Evolutionary conservation across 2,888 invertebrate species (phyloP), one percentile per base, ranked within the genome.

Genomic region (Strigamia transsilvanica): DNA sequence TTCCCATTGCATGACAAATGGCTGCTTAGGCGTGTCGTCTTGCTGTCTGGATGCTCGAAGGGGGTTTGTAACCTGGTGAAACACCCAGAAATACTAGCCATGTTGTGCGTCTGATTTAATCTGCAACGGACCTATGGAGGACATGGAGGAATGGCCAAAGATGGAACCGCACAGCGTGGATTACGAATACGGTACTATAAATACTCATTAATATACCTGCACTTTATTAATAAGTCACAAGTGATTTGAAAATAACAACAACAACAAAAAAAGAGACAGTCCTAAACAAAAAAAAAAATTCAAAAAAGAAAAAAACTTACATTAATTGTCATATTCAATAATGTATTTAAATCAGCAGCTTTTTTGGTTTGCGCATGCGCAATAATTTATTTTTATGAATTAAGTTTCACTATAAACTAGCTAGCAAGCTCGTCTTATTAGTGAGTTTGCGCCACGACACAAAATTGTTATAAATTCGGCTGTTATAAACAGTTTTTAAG

Each of bases 91-190:
- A 61, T 18, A 0, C 23, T n/a, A 23, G 61, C 18, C 7, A 61
- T 61, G 61, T 61, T 61, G 61, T 61, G 23, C 23, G 21, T 61
- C 23, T 61, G 61, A 61, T 23, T 23, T 23, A 18, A 61, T 61
- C 23, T 18, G 18, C 38, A 61, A 18, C 61, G 61, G 61, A 61
- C 18, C 7, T 34, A 41, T 34, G 41, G 78, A 41, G 42, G 46
- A 38, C n/a, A 80, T 80, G 80, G 80, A 80, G 80, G 38, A n/a
- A 10, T 38, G 46, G 46, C 80, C 80, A 15, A 80, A 42, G 23
- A 80, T 80, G 80, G 80, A 80, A 46, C 42, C 80, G 15, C 80
- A 80, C 41, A 80, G 80, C 46, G 23, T 80, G 13, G 80, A 80
- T 46, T 80, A 80, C 21, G 41, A 46, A 27, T 80, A 80, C 80